Base-by-base conservation (phyloP, 2,113 vertebrate species). In the Rhynchopsitta pachyrhyncha region DNA sequence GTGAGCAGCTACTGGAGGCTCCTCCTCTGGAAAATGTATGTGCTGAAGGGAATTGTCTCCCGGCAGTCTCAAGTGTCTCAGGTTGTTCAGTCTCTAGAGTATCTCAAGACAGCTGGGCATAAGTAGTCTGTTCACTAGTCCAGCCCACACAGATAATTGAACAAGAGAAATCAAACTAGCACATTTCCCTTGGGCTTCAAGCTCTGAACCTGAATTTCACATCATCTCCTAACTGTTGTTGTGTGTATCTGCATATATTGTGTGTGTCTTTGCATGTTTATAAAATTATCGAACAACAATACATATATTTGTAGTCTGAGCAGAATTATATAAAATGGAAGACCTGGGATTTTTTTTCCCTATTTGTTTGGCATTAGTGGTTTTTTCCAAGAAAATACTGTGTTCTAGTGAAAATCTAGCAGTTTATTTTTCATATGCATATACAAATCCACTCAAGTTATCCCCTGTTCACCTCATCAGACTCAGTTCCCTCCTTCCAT, bases 191-290 rank as follows among this genome's bases (percentile, higher is more conserved):
- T 47, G 18, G 39, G 39, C 31, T 64, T 35, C 39, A 63, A 74
- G 53, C 57, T 70, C n/a, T 47, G 41, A 83, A 78, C 25, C 22
- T 75, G 15, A 53, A 46, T 89, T 89, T 91, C 12, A 23, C 10
- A 27, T 64, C 37, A 49, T 2, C 1, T 27, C 25, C 8, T n/a
- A 24, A 74, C 19, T 47, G 25, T 2, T 31, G 9, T 5, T 70
- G 42, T 53, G 31, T 0, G 0, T 46, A 23, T 59, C 1, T 24
- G 25, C 47, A 25, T 0, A 1, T 74, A 7, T 9, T 39, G 7
- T 37, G 12, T 29, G 7, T 64, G 25, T 84, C 17, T 85, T 27
- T 53, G 4, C 75, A 7, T 76, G 15, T 64, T 83, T 49, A 49
- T 50, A 79, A 68, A 82, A 76, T 75, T 57, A 90, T 53, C 11